phyloP scores from a whole-genome alignment of 2,797 vertebrate genomes.

The Notamacropus eugenii region DNA sequence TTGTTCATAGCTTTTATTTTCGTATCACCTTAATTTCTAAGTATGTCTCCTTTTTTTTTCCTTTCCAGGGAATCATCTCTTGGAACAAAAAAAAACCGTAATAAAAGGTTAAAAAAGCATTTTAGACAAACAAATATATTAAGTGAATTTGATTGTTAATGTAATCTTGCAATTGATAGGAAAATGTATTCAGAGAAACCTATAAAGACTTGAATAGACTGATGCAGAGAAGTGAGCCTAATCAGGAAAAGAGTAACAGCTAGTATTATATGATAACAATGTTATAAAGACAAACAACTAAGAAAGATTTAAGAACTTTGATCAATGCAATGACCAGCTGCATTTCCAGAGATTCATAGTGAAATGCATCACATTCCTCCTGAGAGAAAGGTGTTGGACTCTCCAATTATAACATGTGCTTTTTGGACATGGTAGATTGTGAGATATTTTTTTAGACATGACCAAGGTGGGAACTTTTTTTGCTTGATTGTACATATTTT shows the following conservation, averaged over 20 bases:
- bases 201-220: not conserved
- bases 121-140: not conserved
- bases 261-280: not conserved
- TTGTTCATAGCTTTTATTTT: constrained; percentile 5
- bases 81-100: not conserved
- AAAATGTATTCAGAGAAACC: not conserved
- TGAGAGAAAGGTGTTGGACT: not conserved
- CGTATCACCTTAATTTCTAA: not conserved
- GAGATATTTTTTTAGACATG: not conserved
- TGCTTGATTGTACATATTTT: not conserved
- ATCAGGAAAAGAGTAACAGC: not conserved
- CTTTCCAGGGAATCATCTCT: not conserved
- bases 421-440: not conserved
- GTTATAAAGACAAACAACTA: not conserved
- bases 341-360: not conserved
- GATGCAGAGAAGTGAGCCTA: not conserved
- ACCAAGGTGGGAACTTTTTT: not conserved
- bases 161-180: not conserved
- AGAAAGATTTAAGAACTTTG: not conserved
- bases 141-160: not conserved
- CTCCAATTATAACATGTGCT: not conserved
- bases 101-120: not conserved
- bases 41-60: not conserved
- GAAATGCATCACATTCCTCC: not conserved
- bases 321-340: not conserved